phyloP scores from a whole-genome alignment of 2,113 vertebrate species.

The Hylia prasina region DNA sequence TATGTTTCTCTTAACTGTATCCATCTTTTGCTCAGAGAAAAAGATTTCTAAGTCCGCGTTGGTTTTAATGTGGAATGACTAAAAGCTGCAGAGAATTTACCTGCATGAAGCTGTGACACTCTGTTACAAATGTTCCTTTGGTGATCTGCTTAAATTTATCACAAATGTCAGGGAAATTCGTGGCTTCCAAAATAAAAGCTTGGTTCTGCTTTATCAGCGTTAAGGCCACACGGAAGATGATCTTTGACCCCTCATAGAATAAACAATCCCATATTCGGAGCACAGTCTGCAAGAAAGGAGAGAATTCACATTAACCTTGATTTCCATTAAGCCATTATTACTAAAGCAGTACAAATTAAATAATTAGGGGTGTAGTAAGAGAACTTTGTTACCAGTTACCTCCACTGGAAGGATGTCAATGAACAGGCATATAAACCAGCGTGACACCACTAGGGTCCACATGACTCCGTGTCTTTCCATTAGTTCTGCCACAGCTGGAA shows the following conservation, averaged over 20 bases:
- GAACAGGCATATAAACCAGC: slow-evolving; percentile 96
- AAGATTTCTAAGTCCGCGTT: neutral
- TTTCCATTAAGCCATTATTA: neutral
- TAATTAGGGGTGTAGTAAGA: neutral
- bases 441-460: slow-evolving; percentile 90
- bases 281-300: slow-evolving; percentile 80
- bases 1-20: neutral
- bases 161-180: slow-evolving; percentile 84
- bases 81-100: slow-evolving; percentile 52
- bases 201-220: slow-evolving; percentile 89
- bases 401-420: slow-evolving; percentile 93
- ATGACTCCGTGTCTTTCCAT: slow-evolving; percentile 84
- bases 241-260: slow-evolving; percentile 95
- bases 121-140: slow-evolving; percentile 79
- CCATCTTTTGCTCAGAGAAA: neutral
- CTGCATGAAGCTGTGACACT: slow-evolving; percentile 93
- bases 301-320: neutral
- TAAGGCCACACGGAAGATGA: slow-evolving; percentile 92
- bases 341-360: neutral
- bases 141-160: slow-evolving; percentile 90
- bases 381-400: slow-evolving; percentile 66
- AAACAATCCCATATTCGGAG: slow-evolving; percentile 95
- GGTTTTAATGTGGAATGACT: neutral
- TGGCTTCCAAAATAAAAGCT: slow-evolving; percentile 82
- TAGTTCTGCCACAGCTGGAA: slow-evolving; percentile 84